A percentile compares a stretch with the other conserved stretches of the same genome.
These are phyloP conservation scores for Gordius sp. DNA, from an alignment of 2,888 invertebrate species.

Conservation along the genomic window DNA sequence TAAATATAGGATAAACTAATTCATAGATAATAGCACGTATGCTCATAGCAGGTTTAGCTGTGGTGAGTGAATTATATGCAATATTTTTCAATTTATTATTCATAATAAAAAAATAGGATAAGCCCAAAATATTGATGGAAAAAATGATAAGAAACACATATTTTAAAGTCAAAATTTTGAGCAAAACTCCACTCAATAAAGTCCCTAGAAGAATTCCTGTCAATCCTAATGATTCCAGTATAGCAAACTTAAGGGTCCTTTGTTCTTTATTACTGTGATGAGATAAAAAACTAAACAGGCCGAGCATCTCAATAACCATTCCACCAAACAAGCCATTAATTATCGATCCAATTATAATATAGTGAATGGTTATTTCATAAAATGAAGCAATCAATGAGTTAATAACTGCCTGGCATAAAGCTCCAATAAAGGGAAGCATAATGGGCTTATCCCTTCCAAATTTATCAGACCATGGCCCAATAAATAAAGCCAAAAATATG, in stretches of 20 bases:
- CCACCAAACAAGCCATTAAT: conserved; percentile 10
- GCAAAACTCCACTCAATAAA: background rate
- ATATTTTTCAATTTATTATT: background rate
- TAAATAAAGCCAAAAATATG: background rate
- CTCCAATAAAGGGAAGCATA: background rate
- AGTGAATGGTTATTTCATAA: background rate
- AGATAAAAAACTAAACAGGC: conserved; percentile 5
- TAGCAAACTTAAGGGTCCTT: conserved; percentile 6
- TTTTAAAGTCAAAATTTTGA: background rate
- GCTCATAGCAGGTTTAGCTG: too few relatives aligned
- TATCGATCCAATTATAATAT: conserved; percentile 2
- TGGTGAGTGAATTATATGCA: too few relatives aligned
- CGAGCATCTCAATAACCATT: background rate
- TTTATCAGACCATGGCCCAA: conserved; percentile 11
- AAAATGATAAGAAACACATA: background rate
- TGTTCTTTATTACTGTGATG: background rate
- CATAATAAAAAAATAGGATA: too few relatives aligned
- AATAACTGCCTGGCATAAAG: background rate
- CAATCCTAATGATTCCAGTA: conserved; percentile 4
- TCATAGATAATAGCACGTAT: too few relatives aligned
- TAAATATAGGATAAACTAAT: too few relatives aligned
- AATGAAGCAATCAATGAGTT: background rate
- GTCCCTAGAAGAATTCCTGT: background rate
- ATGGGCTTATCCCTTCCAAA: background rate
- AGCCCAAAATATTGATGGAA: background rate